Base-by-base conservation (phyloP, 2,888 invertebrate genomes). In the Mycalesis mineus region DNA sequence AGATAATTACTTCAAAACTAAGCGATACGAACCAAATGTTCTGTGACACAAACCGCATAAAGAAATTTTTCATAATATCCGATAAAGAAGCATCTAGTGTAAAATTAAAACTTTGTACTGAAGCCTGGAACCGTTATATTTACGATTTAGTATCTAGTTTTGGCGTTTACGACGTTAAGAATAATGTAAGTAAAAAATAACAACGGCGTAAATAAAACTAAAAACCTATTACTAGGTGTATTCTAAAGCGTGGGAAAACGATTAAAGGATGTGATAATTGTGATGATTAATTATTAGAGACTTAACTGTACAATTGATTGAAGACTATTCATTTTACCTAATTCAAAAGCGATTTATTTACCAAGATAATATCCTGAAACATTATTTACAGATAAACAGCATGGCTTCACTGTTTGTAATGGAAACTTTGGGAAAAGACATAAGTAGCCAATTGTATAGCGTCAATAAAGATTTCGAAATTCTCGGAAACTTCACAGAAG, bases 391-490 rank as follows among this genome's bases (percentile, higher is more conserved):
- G 90, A 89, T 90, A 55, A 89, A 90, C 61, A 72, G 73, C 39
- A 87, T 90, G 80, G 88, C 90, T 0, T 84, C 86, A 0, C 68
- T 90, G 0, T 70, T 89, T 0, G 78, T 90, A 14, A 79, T 86
- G 71, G 84, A 89, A 61, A 86, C 88, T 0, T 60, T 90, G 0
- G 88, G 89, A n/a, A 84, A 80, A 58, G 86, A 88, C 55, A 80
- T 78, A 0, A 76, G 70, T n/a, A 70, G 71, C 1, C 77, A 81
- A 52, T 71, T 90, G 0, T 88, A 90, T 58, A 70, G 75, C 0
- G 71, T 88, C 6, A 82, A 86, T 0, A 73, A 82, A 45, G 80
- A 80, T 57, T 80, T 89, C 44, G 65, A 77, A 39, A 70, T 84
- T 2, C 64, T 88, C 0, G 79, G 75, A 53, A 80, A 80, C 36